Evolutionary conservation across 1,140 invertebrate species (phyloP), one percentile per base, ranked within the genome.

Genomic region (Zophobas morio): DNA sequence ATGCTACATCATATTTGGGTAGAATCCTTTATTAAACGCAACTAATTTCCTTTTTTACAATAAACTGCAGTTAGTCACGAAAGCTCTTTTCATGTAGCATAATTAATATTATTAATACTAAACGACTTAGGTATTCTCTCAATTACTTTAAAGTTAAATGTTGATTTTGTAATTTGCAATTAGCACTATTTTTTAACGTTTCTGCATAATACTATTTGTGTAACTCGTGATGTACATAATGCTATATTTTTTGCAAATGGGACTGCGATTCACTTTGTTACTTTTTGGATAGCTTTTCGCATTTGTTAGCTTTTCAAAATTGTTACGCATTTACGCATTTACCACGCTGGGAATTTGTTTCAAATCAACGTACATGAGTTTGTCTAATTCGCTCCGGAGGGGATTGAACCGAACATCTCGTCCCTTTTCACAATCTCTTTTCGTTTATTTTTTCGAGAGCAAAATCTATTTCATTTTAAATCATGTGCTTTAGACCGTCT

Each of bases 1-100:
- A 73, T 73, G 54, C 33, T 73, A 73, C 54, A 73, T 66, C 60
- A 66, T 40, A 20, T 66, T n/a, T 8, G n/a, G 60, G 60, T 66
- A n/a, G 60, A 66, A 42, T 73, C 71, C 56, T 73, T 73, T 73
- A 73, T 73, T 42, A 73, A 73, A 73, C 51, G 54, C 56, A 73
- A 73, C 60, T 66, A 73, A 73, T 53, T 53, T 56, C 54, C 51
- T 54, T 73, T 73, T 56, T 73, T 54, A 33, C 56, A 33, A 56
- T 54, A 34, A 53, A 54, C 51, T 35, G 40, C 5, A 36, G 51
- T 53, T 1, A 54, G 71, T 73, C 71, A 73, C 71, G 71, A 32
- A 73, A 73, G 20, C 71, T 47, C 47, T 51, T 49, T 56, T 56
- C 39, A 32, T 54, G 54, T 32, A 54, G 35, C 51, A 6, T 56